phyloP scores from a whole-genome alignment of 2,797 vertebrate genomes.

The Lacerta agilis region DNA sequence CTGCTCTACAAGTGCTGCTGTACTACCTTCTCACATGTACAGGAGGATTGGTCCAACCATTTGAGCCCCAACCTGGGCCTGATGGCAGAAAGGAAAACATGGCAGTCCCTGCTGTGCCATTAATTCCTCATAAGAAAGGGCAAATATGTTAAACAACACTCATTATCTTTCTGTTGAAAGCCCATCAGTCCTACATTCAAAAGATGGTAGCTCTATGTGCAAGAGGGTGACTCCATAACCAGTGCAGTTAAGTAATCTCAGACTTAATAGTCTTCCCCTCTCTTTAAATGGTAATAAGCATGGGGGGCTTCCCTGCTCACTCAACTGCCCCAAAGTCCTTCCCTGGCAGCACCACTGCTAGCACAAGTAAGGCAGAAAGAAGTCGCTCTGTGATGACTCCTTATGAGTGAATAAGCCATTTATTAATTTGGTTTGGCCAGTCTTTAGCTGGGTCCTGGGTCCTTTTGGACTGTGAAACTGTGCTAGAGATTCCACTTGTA shows the following conservation, averaged over 20 bases:
- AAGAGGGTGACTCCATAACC: background rate
- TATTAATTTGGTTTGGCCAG: background rate
- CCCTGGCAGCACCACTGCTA: background rate
- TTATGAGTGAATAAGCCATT: background rate
- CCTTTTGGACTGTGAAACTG: background rate
- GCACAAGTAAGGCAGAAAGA: background rate
- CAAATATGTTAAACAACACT: background rate
- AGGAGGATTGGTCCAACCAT: background rate
- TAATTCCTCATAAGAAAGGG: background rate
- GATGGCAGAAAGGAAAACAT: background rate
- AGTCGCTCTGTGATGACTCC: background rate
- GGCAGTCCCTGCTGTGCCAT: background rate
- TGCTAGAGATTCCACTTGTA: background rate
- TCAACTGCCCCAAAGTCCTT: background rate
- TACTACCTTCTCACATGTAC: background rate
- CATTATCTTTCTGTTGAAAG: background rate
- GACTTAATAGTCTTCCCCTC: too few species aligned
- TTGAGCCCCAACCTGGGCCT: background rate
- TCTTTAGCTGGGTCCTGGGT: background rate
- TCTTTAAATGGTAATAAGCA: too few species aligned
- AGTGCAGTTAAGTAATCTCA: too few species aligned
- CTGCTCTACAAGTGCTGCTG: background rate
- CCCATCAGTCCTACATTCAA: background rate
- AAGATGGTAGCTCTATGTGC: background rate
- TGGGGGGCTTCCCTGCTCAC: background rate